phyloP scores from a whole-genome alignment of 2,888 invertebrate genomes.

The Platycnemis pennipes region DNA sequence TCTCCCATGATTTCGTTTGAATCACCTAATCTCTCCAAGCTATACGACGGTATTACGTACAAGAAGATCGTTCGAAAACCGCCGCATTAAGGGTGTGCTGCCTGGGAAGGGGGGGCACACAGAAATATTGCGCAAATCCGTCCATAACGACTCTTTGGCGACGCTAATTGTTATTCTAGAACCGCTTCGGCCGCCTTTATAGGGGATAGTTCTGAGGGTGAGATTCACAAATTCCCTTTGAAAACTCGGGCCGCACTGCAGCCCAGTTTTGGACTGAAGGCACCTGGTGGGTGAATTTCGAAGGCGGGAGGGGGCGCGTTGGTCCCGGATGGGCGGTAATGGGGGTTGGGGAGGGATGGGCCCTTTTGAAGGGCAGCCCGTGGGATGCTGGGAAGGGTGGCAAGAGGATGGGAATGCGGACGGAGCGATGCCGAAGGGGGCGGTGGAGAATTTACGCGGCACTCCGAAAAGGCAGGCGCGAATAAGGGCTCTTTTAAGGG shows the following conservation, averaged over 20 bases:
- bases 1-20: background rate
- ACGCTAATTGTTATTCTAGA: constrained; percentile 16
- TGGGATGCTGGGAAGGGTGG: background rate
- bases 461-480: constrained; percentile 22
- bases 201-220: background rate
- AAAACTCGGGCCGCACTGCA: background rate
- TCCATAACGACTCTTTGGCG: background rate
- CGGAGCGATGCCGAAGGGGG: background rate
- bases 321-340: background rate
- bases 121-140: background rate
- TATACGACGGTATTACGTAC: background rate
- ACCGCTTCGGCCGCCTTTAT: background rate
- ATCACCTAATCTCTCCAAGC: background rate
- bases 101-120: background rate
- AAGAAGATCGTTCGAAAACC: background rate
- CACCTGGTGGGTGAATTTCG: background rate
- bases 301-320: background rate
- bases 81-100: background rate
- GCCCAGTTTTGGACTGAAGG: background rate
- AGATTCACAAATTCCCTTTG: background rate
- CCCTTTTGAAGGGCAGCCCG: background rate
- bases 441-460: background rate
- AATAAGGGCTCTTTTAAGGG: constrained; percentile 15
- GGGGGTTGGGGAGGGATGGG: background rate
- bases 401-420: background rate